Evolutionary conservation across 2,113 vertebrate genomes (phyloP), one percentile per base, ranked within the genome.

Genomic region (Regulus satrapa): DNA sequence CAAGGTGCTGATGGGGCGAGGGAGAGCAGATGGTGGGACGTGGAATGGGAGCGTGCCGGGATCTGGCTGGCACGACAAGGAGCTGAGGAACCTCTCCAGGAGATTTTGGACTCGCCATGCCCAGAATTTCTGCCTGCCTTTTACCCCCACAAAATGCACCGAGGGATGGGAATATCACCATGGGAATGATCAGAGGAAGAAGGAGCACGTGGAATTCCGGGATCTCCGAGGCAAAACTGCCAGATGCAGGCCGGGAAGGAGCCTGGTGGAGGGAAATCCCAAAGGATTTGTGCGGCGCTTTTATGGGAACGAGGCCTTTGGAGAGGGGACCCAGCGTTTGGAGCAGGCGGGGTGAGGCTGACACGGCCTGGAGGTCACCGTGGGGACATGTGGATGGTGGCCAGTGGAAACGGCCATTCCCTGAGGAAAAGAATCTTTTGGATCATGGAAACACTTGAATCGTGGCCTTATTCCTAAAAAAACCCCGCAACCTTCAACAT

Each of bases 121-220:
- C n/a, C n/a, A n/a, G n/a, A n/a, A n/a, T n/a, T n/a, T 11, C n/a
- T 32, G 21, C 43, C 48, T 72, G 56, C 55, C 32, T 24, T 46
- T 6, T 40, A 25, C 2, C 8, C 25, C n/a, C 40, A 20, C 3
- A 19, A 40, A 87, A 84, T 1, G 3, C 45, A 38, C 11, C 34
- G 4, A 29, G 4, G 8, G 32, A 48, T 2, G n/a, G n/a, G n/a
- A n/a, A n/a, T n/a, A n/a, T n/a, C n/a, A 21, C 0, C 1, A 40
- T 8, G 18, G 73, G 24, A 77, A 55, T 6, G 1, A 26, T 1
- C 48, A 14, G 54, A 64, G 38, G 32, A 79, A 61, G n/a, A 11
- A 58, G 32, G 1, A 52, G 8, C 18, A 28, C 1, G 1, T 1
- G 36, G n/a, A n/a, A 36, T 64, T 55, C 14, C 1, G 5, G 34